Base-by-base conservation (phyloP, 2,113 vertebrate genomes). In the Callorhinus ursinus region DNA sequence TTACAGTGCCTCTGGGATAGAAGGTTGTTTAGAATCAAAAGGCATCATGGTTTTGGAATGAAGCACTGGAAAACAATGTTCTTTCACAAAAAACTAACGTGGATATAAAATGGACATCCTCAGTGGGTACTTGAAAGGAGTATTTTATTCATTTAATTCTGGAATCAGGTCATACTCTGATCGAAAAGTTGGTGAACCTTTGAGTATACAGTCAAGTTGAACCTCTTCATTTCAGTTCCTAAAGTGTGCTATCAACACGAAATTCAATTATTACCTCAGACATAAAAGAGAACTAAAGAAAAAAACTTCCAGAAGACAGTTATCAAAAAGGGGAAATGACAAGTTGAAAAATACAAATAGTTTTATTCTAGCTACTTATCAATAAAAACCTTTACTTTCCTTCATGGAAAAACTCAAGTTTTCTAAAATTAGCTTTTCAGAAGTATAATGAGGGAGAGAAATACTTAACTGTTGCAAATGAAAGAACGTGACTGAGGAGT, bases 401-500 rank as follows among this genome's bases (percentile, higher is more conserved):
- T 57, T 96, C 15, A 94, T 84, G 69, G 0, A 19, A 97, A 96
- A 97, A 88, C n/a, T 11, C 0, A 59, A 55, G 92, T 91, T 93
- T 95, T 4, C 5, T 49, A 42, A 65, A 90, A 96, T 85, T 92
- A 53, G 28, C 46, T 69, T 92, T 96, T 89, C 51, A 79, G 77
- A 72, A 67, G 31, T 71, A 72, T 65, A 61, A 95, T 7, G 13
- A 0, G 79, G 86, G 39, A 92, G 81, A 46, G 51, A 71, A 72
- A 67, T 49, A 95, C 80, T 98, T 96, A 97, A 95, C 82, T 74
- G 71, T 88, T 88, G 83, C 91, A 93, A 79, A 95, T 74, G 6
- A 92, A 98, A 88, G 1, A 5, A 39, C 2, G 49, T 36, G 11
- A 10, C 0, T 90, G 71, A 55, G 0, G 0, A 1, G 0, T 19